phyloP scores from a whole-genome alignment of 2,888 invertebrate genomes.

The Himalopsyche tibetana region DNA sequence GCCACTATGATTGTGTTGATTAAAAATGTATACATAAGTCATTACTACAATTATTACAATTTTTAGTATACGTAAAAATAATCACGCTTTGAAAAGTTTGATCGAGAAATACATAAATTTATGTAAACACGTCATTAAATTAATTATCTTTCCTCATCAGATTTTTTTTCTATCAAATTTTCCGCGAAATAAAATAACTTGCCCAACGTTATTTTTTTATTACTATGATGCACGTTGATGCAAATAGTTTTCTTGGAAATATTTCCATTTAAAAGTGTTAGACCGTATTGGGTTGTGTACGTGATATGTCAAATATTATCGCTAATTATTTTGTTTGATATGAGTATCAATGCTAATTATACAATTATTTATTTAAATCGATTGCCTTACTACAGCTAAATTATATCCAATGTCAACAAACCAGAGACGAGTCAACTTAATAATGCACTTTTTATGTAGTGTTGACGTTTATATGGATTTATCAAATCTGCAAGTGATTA shows the following conservation, averaged over 20 bases:
- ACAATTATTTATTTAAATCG: not conserved
- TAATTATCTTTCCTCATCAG: not conserved
- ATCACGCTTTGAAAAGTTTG: too few species aligned
- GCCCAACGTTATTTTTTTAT: not conserved
- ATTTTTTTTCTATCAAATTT: not conserved
- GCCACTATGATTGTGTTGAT: too few species aligned
- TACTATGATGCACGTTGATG: not conserved
- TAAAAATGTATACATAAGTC: too few species aligned
- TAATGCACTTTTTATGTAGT: not conserved
- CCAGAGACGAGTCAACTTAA: not conserved
- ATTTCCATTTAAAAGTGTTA: not conserved
- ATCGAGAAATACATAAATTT: too few species aligned
- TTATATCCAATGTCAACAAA: constrained; percentile 6
- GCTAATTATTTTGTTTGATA: constrained; percentile 1
- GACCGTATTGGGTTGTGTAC: not conserved
- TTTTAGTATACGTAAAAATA: too few species aligned
- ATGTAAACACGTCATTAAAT: not conserved
- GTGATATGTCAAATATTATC: not conserved
- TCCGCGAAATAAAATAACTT: not conserved
- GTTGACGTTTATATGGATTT: not conserved
- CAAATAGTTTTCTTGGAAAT: not conserved
- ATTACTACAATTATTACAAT: too few species aligned
- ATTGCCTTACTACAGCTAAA: not conserved
- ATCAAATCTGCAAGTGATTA: not conserved
- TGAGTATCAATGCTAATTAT: constrained; percentile 1